Base-by-base conservation (phyloP, 2,888 invertebrate genomes). In the Caenorhabditis afra region DNA sequence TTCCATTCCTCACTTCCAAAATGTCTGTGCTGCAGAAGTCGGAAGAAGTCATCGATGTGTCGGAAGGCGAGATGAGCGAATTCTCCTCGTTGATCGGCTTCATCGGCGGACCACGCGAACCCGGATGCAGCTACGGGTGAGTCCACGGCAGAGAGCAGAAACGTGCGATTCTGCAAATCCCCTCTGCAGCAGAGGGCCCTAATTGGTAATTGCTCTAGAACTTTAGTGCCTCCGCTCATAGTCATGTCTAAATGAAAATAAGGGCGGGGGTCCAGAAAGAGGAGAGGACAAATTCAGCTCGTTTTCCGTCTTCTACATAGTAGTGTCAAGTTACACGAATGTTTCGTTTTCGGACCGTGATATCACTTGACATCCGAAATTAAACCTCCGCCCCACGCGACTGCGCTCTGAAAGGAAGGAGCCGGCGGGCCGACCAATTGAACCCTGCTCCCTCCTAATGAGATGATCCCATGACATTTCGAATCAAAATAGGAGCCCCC, bases 41-140 rank as follows among this genome's bases (percentile, higher is more conserved):
- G 39, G 83, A 83, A 29, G 83, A 83, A 37, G 79, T 77, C 16
- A 81, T 83, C 62, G 83, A 83, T 74, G 80, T 74, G 50, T 71
- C 78, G 35, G 80, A 78, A 23, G 77, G 77, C 59, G 79, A 79
- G 55, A 80, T 81, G 80, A 80, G 73, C 39, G 80, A 81, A 22
- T 49, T 65, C 29, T 78, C 80, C 14, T 73, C 77, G 37, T 45
- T 83, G 44, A 74, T 83, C 39, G 83, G 83, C 14, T 83, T 83
- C 55, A 76, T 83, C 20, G 76, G 70, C 14, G 68, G 68, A 16
- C 68, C 81, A 16, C 23, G 67, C 12, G 62, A 71, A 39, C 80
- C 80, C 4, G 71, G 80, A 16, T 80, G 80, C 66, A 80, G 80
- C 62, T 71, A 80, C 66, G 76, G 80, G 80, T 80, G 49, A 57